Percentiles rank a stretch among this genome's conserved stretches.
phyloP scores from a whole-genome alignment of 2,888 invertebrate genomes.

The Xanthia icteritia region DNA sequence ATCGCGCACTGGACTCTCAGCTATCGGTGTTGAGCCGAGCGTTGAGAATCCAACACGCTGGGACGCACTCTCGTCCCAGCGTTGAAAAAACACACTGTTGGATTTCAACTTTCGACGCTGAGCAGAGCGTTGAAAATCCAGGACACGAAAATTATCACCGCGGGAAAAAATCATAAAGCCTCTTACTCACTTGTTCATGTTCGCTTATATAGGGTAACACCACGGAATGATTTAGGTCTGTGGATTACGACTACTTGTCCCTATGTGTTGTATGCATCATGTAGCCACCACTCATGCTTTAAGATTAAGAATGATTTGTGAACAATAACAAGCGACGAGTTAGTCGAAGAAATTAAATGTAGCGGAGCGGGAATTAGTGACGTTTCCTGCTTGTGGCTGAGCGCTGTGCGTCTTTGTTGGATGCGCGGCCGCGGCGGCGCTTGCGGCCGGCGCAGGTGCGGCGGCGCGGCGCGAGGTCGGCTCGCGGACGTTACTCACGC shows the following conservation, averaged over 20 bases:
- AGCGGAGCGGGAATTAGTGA: conserved; percentile 64
- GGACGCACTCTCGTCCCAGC: no score
- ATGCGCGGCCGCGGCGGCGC: conserved; percentile 47
- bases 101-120: no score
- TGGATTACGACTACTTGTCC: background rate
- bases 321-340: conserved; percentile 56
- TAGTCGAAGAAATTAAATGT: conserved; percentile 65
- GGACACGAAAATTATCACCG: no score
- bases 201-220: background rate
- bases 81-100: no score
- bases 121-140: no score
- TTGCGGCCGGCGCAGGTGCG: conserved; percentile 53
- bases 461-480: conserved; percentile 57
- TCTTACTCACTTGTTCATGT: no score
- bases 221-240: background rate
- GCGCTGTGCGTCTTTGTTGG: conserved; percentile 62
- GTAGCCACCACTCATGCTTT: conserved; percentile 12
- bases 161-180: no score
- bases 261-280: background rate
- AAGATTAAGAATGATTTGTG: conserved; percentile 52
- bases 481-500: conserved; percentile 63
- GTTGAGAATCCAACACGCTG: no score
- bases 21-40: no score
- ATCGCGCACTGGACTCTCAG: no score
- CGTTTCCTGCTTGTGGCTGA: conserved; percentile 64